phyloP scores from a whole-genome alignment of 1,140 invertebrate genomes.

The Berghia stephanieae region DNA sequence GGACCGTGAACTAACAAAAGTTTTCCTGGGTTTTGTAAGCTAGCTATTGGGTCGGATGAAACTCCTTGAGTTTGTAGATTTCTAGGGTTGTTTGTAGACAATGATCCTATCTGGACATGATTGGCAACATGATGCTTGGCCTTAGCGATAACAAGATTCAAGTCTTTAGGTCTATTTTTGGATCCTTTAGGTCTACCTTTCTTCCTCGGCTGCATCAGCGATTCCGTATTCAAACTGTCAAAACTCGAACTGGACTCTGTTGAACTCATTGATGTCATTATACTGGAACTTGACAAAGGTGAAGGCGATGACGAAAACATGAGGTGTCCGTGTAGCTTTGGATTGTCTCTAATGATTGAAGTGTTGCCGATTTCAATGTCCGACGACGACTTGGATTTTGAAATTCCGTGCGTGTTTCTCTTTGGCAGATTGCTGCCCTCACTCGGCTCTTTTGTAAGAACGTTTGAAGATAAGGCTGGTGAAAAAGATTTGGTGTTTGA shows the following conservation, averaged over 20 bases:
- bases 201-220: conserved; percentile 37
- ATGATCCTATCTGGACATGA: too few species aligned
- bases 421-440: too few species aligned
- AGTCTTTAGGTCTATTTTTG: conserved; percentile 51
- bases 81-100: too few species aligned
- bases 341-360: conserved; percentile 29
- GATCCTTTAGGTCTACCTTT: conserved; percentile 55
- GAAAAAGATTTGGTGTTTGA: too few species aligned
- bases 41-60: too few species aligned
- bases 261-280: neutral
- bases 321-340: conserved; percentile 32
- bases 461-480: too few species aligned
- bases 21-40: too few species aligned
- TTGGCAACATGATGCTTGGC: too few species aligned
- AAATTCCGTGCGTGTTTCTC: conserved; percentile 23
- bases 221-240: conserved; percentile 27
- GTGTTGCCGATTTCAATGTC: conserved; percentile 22
- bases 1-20: neutral
- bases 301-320: conserved; percentile 24
- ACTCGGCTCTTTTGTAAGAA: too few species aligned
- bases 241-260: conserved; percentile 27
- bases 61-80: too few species aligned
- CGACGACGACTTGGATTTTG: conserved; percentile 34
- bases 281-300: neutral
- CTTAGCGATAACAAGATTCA: conserved; percentile 37